These are phyloP conservation scores for Cricetomys ansorgei DNA, from an alignment of 2,113 vertebrate genomes.

Conservation along the genomic window DNA sequence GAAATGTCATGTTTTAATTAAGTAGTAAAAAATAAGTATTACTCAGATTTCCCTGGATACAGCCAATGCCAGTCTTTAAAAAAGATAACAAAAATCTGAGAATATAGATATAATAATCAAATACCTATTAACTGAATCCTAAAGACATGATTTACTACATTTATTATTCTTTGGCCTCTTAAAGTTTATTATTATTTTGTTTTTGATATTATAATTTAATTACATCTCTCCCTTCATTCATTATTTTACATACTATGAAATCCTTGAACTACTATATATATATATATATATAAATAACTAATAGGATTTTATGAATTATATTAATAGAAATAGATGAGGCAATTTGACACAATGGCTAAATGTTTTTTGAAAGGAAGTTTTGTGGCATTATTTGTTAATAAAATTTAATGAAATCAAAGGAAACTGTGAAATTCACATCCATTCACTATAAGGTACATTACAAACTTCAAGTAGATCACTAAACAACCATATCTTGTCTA, in stretches of 20 bases:
- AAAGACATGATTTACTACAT: conserved; percentile 44
- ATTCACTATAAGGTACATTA: conserved; percentile 23
- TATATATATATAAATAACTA: conserved; percentile 57
- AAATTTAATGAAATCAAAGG: conserved; percentile 43
- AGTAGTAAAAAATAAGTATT: conserved; percentile 35
- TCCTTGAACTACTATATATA: conserved; percentile 23
- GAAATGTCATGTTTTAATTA: conserved; percentile 43
- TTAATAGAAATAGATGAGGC: conserved; percentile 51
- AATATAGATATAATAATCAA: conserved; percentile 42
- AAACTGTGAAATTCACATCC: conserved; percentile 47
- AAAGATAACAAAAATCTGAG: conserved; percentile 58
- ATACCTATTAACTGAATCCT: conserved; percentile 47
- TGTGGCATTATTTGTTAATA: conserved; percentile 32
- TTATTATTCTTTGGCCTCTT: conserved; percentile 25
- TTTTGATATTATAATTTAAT: neutral
- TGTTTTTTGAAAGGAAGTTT: conserved; percentile 35
- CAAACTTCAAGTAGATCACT: neutral
- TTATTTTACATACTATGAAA: conserved; percentile 50
- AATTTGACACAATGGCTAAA: conserved; percentile 25
- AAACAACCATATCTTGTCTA: conserved; percentile 23
- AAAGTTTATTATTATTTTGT: neutral
- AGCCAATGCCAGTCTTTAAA: conserved; percentile 33
- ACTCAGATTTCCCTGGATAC: conserved; percentile 31
- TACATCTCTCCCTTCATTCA: neutral
- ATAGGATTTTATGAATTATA: conserved; percentile 38